Percentiles rank a stretch among this genome's conserved stretches.
Conservation (phyloP, 2,888 invertebrate genomes). For the Vesta saturnalis region DNA sequence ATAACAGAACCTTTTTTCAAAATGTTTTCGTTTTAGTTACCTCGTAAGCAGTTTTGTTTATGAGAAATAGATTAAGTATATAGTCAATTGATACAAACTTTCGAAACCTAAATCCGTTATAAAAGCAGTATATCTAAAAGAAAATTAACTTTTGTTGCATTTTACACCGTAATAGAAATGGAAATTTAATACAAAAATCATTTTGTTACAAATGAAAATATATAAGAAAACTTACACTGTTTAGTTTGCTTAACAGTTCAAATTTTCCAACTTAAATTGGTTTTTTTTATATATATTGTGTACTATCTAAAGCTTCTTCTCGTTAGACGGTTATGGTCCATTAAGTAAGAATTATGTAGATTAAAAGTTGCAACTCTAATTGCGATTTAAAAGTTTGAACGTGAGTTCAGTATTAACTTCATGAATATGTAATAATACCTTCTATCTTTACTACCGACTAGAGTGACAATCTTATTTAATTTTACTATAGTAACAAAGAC, state of each 20-base stretch:
- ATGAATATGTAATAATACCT: conserved; percentile 43
- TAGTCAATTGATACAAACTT: no score
- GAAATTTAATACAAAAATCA: background rate
- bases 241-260: conserved; percentile 37
- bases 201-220: background rate
- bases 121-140: no score
- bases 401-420: conserved; percentile 41
- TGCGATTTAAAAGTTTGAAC: conserved; percentile 55
- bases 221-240: conserved; percentile 19
- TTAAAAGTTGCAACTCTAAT: conserved; percentile 58
- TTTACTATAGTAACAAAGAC: background rate
- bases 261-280: conserved; percentile 42
- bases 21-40: no score
- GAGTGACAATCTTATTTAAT: conserved; percentile 13
- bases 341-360: conserved; percentile 55
- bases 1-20: no score
- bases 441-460: conserved; percentile 26
- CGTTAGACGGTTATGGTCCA: conserved; percentile 54
- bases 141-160: no score
- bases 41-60: no score
- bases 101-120: no score
- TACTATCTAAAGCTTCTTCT: conserved; percentile 43
- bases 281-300: conserved; percentile 47
- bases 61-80: no score
- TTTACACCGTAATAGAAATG: background rate